Evolutionary conservation across 2,888 invertebrate genomes (phyloP).

Genomic region (Sminthurinus aureus): DNA sequence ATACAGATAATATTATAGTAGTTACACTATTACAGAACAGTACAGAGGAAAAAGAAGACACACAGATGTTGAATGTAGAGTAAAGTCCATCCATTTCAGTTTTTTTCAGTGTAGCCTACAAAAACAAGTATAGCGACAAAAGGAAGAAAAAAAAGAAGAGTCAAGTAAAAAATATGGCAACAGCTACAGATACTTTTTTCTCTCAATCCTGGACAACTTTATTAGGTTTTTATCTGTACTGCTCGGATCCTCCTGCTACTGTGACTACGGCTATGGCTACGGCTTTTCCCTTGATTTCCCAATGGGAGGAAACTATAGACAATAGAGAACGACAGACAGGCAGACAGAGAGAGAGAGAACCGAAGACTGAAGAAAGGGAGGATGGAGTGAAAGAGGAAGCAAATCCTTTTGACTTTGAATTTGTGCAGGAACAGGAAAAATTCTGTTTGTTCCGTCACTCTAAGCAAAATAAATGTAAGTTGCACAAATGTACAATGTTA

Average conservation of each 20-base stretch:
- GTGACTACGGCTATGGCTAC: not conserved
- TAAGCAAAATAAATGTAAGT: no score
- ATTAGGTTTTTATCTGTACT: not conserved
- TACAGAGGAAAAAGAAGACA: not conserved
- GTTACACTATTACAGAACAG: no score
- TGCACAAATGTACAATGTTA: no score
- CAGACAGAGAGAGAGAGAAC: no score
- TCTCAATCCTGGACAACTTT: not conserved
- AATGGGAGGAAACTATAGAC: not conserved
- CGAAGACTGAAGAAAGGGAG: no score
- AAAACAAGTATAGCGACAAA: not conserved
- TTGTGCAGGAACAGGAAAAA: no score
- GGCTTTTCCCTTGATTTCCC: not conserved
- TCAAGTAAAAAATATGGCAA: not conserved
- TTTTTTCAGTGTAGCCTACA: not conserved
- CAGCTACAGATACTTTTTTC: not conserved
- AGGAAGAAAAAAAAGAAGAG: not conserved
- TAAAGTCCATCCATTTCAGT: not conserved
- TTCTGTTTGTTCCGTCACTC: no score
- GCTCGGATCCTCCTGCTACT: not conserved
- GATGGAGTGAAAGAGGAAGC: no score
- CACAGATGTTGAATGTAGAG: not conserved
- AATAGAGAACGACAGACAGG: not conserved
- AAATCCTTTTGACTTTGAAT: no score
- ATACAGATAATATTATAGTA: no score